Evolutionary conservation across 1,140 invertebrate genomes (phyloP), one percentile per base, ranked within the genome.

Genomic region (Hirudo medicinalis): DNA sequence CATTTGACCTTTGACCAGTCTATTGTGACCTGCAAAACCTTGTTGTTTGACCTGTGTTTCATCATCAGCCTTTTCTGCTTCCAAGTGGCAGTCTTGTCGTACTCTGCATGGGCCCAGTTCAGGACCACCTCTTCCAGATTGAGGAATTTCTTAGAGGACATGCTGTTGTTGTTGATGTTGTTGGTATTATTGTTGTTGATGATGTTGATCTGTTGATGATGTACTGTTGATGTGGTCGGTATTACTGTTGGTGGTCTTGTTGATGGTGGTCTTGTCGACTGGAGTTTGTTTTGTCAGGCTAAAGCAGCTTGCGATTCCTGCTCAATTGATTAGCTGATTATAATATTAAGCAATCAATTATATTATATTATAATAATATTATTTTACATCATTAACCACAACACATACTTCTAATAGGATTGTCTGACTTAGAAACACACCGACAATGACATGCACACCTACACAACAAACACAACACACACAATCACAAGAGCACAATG

Each of bases 61-160:
- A 54, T 17, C 17, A 4, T 25, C 43, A 72, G 54, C 43, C 54
- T 29, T n/a, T 22, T 25, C 67, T 72, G 43, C 17, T 25, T 54
- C 49, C 27, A 78, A 15, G 75, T 75, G 11, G 78, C 72, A 11
- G 79, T 78, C 57, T 78, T 78, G 43, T 77, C 73, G 69, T 82
- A 84, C 29, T 74, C 74, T 22, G 76, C 75, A 82, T 81, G 83
- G 2, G 82, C 82, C 79, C 83, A 84, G 49, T 78, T 78, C 73
- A 81, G 79, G 0, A 83, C 75, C 25, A 80, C 71, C 32, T 79
- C 75, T 74, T 84, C 82, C 0, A 84, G 74, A 72, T 83, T 80
- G 15, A 81, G 73, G 70, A 82, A 77, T 43, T 78, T 67, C 17
- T 3, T 53, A 1, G 60, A 53, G 13, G 49, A 9, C 69, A 69